Evolutionary conservation across 2,888 invertebrate genomes (phyloP).

Genomic region (Polyploca ridens): DNA sequence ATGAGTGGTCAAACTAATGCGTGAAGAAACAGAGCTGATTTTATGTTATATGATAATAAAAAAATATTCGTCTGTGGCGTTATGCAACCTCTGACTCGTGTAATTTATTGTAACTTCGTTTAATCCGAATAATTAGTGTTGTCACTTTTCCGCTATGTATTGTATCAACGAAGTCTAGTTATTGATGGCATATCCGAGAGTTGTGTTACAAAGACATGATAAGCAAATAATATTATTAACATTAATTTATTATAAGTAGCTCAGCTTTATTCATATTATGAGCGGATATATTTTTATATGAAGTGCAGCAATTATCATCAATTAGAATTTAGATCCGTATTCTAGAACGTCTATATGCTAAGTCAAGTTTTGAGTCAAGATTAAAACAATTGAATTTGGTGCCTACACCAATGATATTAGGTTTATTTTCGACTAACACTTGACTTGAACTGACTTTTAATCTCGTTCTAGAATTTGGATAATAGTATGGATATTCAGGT

Average conservation of each 20-base stretch:
- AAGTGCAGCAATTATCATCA: constrained; percentile 24
- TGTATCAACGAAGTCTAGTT: constrained; percentile 11
- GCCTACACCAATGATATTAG: too few relatives aligned
- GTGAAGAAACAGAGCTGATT: too few relatives aligned
- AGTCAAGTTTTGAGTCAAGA: too few relatives aligned
- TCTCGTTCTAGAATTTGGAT: constrained; percentile 11
- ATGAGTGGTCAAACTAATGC: too few relatives aligned
- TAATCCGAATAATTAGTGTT: neutral
- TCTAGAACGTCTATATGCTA: too few relatives aligned
- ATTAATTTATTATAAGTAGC: constrained; percentile 33
- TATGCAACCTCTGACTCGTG: neutral
- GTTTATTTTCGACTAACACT: too few relatives aligned
- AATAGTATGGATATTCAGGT: constrained; percentile 21
- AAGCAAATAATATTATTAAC: neutral
- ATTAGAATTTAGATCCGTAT: neutral
- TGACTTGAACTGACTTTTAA: too few relatives aligned
- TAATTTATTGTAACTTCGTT: neutral
- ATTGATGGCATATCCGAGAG: constrained; percentile 24
- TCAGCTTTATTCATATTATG: constrained; percentile 43
- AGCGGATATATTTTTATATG: constrained; percentile 47
- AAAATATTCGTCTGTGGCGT: neutral
- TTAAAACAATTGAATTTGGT: too few relatives aligned
- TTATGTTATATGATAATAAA: too few relatives aligned
- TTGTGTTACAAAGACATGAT: constrained; percentile 45
- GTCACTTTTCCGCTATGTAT: neutral